Base-by-base conservation (phyloP, 2,113 vertebrate genomes). In the Pluvialis apricaria region DNA sequence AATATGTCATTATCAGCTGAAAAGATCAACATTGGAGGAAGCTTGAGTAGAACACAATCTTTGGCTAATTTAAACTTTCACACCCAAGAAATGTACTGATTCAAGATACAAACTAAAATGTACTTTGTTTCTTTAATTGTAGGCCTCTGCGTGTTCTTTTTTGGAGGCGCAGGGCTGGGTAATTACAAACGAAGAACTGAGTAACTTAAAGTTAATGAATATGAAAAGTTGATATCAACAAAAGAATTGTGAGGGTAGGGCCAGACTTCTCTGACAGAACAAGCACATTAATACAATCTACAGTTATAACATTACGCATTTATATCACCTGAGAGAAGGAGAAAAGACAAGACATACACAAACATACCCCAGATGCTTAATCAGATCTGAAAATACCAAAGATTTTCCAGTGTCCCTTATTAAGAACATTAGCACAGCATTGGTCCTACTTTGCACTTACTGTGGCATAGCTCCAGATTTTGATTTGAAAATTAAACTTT, bases 381-480 rank as follows among this genome's bases (percentile, higher is more conserved):
- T 82, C 11, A 32, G 17, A 79, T 21, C 11, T 16, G 45, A 70
- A 92, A 64, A 24, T 44, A 76, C 4, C 8, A 13, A 51, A 78
- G 45, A 79, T 57, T 94, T 92, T 76, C 69, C 77, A 87, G 12
- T 15, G 38, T 13, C 38, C n/a, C 24, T 64, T 78, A 64, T 36
- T 55, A 68, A 82, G 38, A 86, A 79, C 13, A 57, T 79, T 70
- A 62, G 47, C n/a, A 85, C 15, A 79, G 29, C 28, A 52, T 4
- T 34, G 11, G 29, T 60, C 54, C 40, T 77, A 44, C 6, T 40
- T 8, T 10, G 51, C 71, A 99, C 99, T 97, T 99, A 99, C 99
- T 99, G 99, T 95, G 99, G 99, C 99, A 99, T 99, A 97, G 96
- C 97, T 99, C 98, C 99, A 96, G 98, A 97, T 97, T 98, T 98